A percentile compares a stretch with the other conserved stretches of the same genome.
phyloP scores from a whole-genome alignment of 1,140 invertebrate species.

The Drosophila nigrodunni region DNA sequence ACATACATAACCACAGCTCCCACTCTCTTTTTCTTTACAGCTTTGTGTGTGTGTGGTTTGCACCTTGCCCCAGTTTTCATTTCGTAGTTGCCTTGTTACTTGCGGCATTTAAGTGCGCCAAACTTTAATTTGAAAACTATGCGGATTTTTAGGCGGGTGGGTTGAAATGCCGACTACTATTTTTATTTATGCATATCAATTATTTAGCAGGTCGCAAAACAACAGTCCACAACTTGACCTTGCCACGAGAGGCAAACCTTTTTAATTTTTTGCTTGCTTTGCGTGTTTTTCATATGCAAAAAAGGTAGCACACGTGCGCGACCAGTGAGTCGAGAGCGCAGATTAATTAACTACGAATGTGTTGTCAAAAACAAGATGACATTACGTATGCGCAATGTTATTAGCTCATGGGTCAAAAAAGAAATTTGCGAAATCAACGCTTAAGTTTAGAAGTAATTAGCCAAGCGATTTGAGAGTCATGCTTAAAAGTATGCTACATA shows the following conservation, averaged over 20 bases:
- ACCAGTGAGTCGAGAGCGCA: background rate
- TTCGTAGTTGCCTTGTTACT: constrained; percentile 50
- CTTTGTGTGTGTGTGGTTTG: constrained; percentile 12
- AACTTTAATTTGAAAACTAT: constrained; percentile 18
- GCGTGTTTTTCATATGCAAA: constrained; percentile 30
- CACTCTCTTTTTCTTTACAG: background rate
- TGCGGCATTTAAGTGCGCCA: constrained; percentile 35
- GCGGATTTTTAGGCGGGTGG: constrained; percentile 18
- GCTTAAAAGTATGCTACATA: background rate
- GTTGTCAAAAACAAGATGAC: constrained; percentile 15
- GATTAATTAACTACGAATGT: constrained; percentile 39
- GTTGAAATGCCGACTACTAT: background rate
- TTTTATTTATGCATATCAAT: constrained; percentile 41
- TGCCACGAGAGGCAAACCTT: constrained; percentile 32
- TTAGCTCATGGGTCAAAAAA: constrained; percentile 27
- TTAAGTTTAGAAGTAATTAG: background rate
- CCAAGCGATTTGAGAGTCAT: background rate
- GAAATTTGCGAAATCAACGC: background rate
- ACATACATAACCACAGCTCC: constrained; percentile 14
- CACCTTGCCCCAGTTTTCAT: constrained; percentile 55
- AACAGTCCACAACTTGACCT: constrained; percentile 49
- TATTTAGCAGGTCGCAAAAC: constrained; percentile 31
- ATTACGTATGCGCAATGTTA: constrained; percentile 37
- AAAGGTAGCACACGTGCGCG: constrained; percentile 29
- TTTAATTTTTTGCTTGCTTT: constrained; percentile 4